A percentile compares a stretch with the other conserved stretches of the same genome.
Evolutionary conservation across 2,797 vertebrate genomes (phyloP).

Genomic region (Sebastes diploproa): DNA sequence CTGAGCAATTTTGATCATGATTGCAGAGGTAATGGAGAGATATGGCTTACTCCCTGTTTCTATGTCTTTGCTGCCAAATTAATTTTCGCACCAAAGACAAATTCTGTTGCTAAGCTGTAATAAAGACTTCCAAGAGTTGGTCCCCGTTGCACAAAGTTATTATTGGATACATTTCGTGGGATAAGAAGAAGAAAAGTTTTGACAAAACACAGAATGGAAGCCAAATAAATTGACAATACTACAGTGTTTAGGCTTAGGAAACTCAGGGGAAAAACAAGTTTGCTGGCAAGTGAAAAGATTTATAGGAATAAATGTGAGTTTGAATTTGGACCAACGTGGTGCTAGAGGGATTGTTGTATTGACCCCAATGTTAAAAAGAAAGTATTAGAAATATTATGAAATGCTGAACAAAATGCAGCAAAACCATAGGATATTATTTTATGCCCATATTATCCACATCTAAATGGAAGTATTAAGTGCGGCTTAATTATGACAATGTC

Average conservation of each 20-base stretch:
- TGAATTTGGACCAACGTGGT: neutral
- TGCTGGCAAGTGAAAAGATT: neutral
- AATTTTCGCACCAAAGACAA: constrained; percentile 10
- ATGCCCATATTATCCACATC: neutral
- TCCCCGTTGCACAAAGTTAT: neutral
- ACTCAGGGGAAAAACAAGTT: neutral
- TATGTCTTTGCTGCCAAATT: constrained; percentile 32
- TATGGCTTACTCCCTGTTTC: neutral
- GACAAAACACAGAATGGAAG: neutral
- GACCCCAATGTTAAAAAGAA: too few relatives aligned
- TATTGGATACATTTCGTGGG: neutral
- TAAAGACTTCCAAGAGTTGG: constrained; percentile 7
- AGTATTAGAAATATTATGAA: neutral
- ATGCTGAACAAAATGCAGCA: neutral
- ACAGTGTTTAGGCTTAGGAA: neutral
- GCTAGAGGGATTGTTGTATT: too few relatives aligned
- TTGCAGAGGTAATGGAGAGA: constrained; percentile 6
- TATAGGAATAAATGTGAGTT: neutral
- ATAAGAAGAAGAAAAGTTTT: neutral
- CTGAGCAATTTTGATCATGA: constrained; percentile 17
- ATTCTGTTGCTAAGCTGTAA: constrained; percentile 9
- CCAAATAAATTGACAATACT: neutral
- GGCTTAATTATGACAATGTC: neutral
- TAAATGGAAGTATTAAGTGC: neutral
- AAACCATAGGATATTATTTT: neutral